Conservation (phyloP, 1,140 invertebrate species). For the Melitaea cinxia region DNA sequence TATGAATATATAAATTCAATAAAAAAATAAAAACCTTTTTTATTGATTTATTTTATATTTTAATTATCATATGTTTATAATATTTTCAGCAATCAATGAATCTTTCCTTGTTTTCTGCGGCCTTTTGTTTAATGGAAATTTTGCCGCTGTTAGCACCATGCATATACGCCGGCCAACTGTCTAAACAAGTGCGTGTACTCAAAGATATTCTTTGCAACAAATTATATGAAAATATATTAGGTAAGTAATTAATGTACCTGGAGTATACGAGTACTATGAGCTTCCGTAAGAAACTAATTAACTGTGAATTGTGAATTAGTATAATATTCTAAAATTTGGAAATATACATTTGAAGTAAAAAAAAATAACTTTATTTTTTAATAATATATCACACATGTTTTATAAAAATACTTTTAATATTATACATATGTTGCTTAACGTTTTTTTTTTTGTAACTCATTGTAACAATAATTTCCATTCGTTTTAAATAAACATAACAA, state of each 20-base stretch:
- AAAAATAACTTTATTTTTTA: too few relatives aligned
- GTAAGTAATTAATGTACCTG: conserved; percentile 33
- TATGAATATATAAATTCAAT: not conserved
- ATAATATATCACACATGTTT: too few relatives aligned
- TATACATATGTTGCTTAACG: too few relatives aligned
- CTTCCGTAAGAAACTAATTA: too few relatives aligned
- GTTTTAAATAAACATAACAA: too few relatives aligned
- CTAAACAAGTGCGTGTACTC: conserved; percentile 51
- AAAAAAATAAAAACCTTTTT: not conserved
- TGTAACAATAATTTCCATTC: too few relatives aligned
- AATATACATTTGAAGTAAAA: too few relatives aligned
- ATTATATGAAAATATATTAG: conserved; percentile 62
- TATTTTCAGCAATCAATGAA: conserved; percentile 38
- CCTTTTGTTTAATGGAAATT: conserved; percentile 38
- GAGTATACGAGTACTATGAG: not conserved
- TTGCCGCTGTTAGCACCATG: conserved; percentile 54
- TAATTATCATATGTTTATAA: not conserved
- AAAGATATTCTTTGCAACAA: conserved; percentile 53
- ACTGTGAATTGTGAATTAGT: too few relatives aligned
- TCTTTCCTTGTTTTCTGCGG: conserved; percentile 28
- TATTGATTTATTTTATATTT: not conserved
- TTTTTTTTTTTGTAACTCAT: too few relatives aligned
- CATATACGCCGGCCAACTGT: conserved; percentile 50
- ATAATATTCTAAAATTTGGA: too few relatives aligned
- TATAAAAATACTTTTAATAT: too few relatives aligned